Base-by-base conservation (phyloP, 2,888 invertebrate genomes). In the Mythimna ferrago region DNA sequence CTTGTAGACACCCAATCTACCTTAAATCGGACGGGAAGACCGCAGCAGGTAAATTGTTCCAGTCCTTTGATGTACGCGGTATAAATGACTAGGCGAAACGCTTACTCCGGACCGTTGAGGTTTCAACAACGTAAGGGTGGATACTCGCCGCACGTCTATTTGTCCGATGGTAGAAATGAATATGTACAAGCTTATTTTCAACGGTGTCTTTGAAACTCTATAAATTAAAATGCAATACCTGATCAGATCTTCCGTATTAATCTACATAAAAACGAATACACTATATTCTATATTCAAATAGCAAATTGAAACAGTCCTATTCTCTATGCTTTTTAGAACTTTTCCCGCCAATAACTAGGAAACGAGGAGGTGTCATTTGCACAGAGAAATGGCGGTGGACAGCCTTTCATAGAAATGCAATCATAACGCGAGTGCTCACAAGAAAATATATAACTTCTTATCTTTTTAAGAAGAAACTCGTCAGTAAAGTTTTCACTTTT, bases 401-500 rank as follows among this genome's bases (percentile, higher is more conserved):
- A 63, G 54, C 56, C 7, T 73, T 84, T 84, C 80, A 44, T 60
- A 80, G 84, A 84, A 84, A 77, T 81, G 80, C 73, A 84, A 84
- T 84, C 85, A 81, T 62, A 61, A 66, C 60, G 44, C 53, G 41
- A 60, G 54, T 41, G 67, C 53, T 71, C 61, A 74, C 65, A 77
- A 69, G 71, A 75, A 80, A 75, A 81, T 60, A 76, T 78, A 78
- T 72, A 78, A 71, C 48, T 44, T 71, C 75, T 79, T 82, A 85
- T 78, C 78, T 82, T 2, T 32, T 64, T 82, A 85, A 85, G 84
- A 72, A 81, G 80, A 76, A 81, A 76, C 80, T 73, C 74, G 76
- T 81, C 77, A 71, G 74, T 65, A 66, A 69, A 65, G 81, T 73
- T 87, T 88, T 88, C 88, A 87, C 88, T 87, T 87, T 86, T 76